These are phyloP conservation scores for Columba guinea DNA, from an alignment of 2,797 vertebrate species.

Conservation along the genomic window DNA sequence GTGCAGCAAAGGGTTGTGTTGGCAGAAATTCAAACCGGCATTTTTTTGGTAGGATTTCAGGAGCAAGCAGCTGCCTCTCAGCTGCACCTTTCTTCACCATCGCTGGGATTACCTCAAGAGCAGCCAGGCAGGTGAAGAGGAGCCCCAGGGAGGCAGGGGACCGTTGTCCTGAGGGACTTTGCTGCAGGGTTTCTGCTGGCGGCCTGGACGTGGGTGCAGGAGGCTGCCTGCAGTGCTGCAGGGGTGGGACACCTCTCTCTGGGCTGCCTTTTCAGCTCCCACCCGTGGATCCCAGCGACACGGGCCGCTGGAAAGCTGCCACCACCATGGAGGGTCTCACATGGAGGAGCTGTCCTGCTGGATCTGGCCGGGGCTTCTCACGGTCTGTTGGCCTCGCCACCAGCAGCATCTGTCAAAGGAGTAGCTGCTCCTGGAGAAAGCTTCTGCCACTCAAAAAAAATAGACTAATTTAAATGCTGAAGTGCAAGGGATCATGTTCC, in stretches of 20 bases:
- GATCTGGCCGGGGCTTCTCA: accelerated
- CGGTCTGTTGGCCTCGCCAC: neutral
- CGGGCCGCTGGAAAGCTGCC: neutral
- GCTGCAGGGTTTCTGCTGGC: neutral
- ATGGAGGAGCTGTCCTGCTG: neutral
- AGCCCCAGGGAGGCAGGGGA: neutral
- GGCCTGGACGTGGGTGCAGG: accelerated
- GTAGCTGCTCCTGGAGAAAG: neutral
- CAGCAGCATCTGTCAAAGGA: neutral
- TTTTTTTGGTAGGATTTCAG: constrained; percentile 16
- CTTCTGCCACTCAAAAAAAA: neutral
- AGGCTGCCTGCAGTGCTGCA: neutral
- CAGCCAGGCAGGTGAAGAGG: neutral
- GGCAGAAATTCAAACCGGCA: neutral
- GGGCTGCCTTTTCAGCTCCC: neutral
- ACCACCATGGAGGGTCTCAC: neutral
- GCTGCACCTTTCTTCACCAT: neutral
- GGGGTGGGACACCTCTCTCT: neutral
- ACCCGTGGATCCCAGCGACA: neutral
- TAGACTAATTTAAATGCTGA: neutral
- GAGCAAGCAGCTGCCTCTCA: constrained; percentile 18
- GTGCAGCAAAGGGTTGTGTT: neutral
- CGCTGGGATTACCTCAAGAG: neutral
- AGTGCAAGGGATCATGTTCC: neutral
- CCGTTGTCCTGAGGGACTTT: neutral